phyloP scores from a whole-genome alignment of 2,113 vertebrate species.

The Syngnathoides biaculeatus region DNA sequence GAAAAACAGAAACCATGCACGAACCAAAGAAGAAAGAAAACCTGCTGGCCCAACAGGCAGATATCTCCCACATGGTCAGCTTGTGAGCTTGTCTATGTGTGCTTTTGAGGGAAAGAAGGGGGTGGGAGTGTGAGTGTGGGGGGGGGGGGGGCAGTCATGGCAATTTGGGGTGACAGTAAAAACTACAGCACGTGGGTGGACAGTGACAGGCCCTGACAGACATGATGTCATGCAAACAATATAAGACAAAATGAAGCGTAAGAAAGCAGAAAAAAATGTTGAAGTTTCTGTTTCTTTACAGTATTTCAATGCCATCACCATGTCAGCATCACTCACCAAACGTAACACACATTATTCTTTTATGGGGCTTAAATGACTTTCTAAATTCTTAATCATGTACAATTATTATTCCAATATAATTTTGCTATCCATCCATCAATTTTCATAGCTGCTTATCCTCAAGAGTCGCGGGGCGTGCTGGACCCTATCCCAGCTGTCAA shows the following conservation, averaged over 20 bases:
- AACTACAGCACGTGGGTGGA: conserved; percentile 56
- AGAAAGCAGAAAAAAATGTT: not conserved
- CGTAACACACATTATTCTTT: not conserved
- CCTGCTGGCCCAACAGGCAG: conserved; percentile 41
- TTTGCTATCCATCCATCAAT: too few relatives aligned
- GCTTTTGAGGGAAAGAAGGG: conserved; percentile 14
- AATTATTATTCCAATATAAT: too few relatives aligned
- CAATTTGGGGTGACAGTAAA: conserved; percentile 35
- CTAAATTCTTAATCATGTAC: not conserved
- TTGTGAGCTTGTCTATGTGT: conserved; percentile 28
- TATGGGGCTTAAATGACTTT: not conserved
- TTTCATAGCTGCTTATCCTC: too few relatives aligned
- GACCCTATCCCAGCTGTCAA: too few relatives aligned
- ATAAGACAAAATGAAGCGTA: not conserved
- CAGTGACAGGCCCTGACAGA: conserved; percentile 40
- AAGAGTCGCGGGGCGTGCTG: too few relatives aligned
- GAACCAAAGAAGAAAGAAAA: conserved; percentile 51
- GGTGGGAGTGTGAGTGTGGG: not conserved
- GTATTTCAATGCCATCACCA: not conserved
- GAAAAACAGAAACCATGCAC: conserved; percentile 72
- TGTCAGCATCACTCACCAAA: conserved; percentile 19
- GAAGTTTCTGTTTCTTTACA: not conserved
- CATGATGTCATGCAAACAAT: conserved; percentile 41
- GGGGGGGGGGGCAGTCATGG: conserved; percentile 13
- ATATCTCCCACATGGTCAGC: conserved; percentile 59